Percentiles rank a stretch among this genome's conserved stretches.
Evolutionary conservation across 2,888 invertebrate species (phyloP).

Genomic region (Hyposoter dolosus): DNA sequence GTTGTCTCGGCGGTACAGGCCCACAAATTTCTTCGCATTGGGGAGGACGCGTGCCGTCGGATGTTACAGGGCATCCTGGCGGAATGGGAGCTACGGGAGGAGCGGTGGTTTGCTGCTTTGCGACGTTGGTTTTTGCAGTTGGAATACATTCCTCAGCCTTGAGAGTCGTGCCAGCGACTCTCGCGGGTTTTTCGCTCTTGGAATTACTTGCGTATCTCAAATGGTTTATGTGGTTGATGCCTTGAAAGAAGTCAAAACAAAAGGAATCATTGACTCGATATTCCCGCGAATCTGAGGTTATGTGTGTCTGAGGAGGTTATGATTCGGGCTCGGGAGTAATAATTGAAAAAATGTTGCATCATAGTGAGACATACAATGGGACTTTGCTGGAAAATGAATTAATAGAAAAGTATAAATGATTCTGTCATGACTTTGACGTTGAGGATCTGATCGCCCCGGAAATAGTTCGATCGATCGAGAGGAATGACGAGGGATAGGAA

Average conservation of each 20-base stretch:
- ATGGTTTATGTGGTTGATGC: constrained; percentile 72
- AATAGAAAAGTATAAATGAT: background rate
- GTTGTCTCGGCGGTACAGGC: constrained; percentile 63
- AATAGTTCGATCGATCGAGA: background rate
- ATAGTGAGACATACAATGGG: background rate
- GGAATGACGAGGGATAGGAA: background rate
- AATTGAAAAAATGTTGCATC: background rate
- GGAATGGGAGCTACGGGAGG: constrained; percentile 56
- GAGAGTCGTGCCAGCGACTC: constrained; percentile 76
- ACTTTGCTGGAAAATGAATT: background rate
- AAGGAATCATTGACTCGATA: background rate
- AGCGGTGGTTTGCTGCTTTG: constrained; percentile 63
- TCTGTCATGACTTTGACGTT: background rate
- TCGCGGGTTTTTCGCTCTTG: constrained; percentile 73
- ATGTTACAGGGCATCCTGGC: constrained; percentile 33
- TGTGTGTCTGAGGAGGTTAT: constrained; percentile 10
- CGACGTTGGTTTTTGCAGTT: constrained; percentile 65
- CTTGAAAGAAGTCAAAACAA: constrained; percentile 62
- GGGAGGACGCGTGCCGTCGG: constrained; percentile 74
- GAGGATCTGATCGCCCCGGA: background rate
- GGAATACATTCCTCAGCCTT: constrained; percentile 80
- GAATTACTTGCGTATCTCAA: constrained; percentile 74
- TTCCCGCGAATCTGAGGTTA: background rate
- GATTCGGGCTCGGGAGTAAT: background rate
- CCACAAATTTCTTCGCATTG: constrained; percentile 76